Evolutionary conservation across 2,888 invertebrate genomes (phyloP).

Genomic region (Orthosia cruda): DNA sequence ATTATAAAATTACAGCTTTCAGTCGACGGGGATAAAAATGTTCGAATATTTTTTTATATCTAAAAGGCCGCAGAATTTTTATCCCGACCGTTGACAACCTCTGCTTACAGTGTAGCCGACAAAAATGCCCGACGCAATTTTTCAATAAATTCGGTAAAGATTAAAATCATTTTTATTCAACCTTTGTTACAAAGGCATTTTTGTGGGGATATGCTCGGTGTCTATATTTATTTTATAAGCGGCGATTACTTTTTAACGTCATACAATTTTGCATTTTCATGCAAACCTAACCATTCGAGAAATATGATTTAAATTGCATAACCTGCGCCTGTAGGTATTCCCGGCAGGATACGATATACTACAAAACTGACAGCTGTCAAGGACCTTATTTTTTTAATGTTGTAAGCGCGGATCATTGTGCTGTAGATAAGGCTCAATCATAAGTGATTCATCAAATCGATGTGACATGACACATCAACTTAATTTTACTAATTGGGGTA

Average conservation of each 20-base stretch:
- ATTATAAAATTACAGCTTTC: conserved; percentile 32
- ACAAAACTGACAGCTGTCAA: no score
- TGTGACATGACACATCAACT: no score
- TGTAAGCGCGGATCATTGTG: no score
- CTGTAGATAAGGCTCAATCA: no score
- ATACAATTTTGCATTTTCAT: not conserved
- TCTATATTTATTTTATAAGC: conserved; percentile 26
- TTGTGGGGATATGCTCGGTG: conserved; percentile 41
- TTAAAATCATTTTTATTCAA: conserved; percentile 69
- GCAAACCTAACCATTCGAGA: no score
- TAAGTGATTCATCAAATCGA: no score
- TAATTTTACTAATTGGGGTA: no score
- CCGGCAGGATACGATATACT: no score
- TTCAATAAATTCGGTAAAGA: conserved; percentile 76
- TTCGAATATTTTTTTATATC: conserved; percentile 37
- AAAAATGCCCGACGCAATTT: conserved; percentile 76
- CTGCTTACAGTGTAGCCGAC: conserved; percentile 72
- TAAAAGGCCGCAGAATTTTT: conserved; percentile 75
- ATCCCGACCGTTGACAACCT: conserved; percentile 76
- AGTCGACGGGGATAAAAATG: conserved; percentile 27
- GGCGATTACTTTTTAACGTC: conserved; percentile 26
- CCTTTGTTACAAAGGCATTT: conserved; percentile 61
- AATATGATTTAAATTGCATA: no score
- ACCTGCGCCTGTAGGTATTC: no score
- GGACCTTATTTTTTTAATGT: no score